A percentile compares a stretch with the other conserved stretches of the same genome.
Conservation (phyloP, 2,113 vertebrate species). For the Antennarius striatus region DNA sequence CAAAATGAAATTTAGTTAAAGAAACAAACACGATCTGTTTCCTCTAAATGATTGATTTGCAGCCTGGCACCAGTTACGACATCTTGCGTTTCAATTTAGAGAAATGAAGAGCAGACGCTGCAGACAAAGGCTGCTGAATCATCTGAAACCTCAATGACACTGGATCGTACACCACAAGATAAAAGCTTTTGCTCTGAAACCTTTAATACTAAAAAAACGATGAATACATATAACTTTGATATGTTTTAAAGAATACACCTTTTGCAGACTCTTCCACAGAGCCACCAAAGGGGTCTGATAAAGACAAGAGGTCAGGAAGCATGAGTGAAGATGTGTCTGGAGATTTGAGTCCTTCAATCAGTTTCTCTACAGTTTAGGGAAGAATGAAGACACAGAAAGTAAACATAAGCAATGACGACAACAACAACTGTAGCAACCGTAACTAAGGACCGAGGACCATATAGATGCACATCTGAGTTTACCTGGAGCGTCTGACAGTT, state of each 20-base stretch:
- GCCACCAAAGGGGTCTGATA: slow-evolving; percentile 94
- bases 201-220: too few relatives aligned
- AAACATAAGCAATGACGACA: not conserved
- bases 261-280: slow-evolving; percentile 81
- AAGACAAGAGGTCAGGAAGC: slow-evolving; percentile 92
- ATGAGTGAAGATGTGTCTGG: slow-evolving; percentile 93
- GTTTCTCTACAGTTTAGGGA: slow-evolving; percentile 85
- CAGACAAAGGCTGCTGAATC: too few relatives aligned
- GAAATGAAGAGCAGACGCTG: too few relatives aligned
- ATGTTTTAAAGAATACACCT: slow-evolving; percentile 53
- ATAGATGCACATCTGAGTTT: slow-evolving; percentile 40
- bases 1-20: not conserved
- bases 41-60: too few relatives aligned
- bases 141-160: too few relatives aligned
- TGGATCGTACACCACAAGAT: too few relatives aligned
- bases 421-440: not conserved
- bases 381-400: not conserved
- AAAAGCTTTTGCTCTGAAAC: too few relatives aligned
- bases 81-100: too few relatives aligned
- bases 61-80: too few relatives aligned
- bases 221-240: too few relatives aligned
- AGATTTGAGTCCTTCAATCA: slow-evolving; percentile 99
- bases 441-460: not conserved
- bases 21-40: too few relatives aligned
- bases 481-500: slow-evolving; percentile 88